Percentiles rank a stretch among this genome's conserved stretches.
phyloP scores from a whole-genome alignment of 1,140 invertebrate genomes.

The Drosophila asahinai region DNA sequence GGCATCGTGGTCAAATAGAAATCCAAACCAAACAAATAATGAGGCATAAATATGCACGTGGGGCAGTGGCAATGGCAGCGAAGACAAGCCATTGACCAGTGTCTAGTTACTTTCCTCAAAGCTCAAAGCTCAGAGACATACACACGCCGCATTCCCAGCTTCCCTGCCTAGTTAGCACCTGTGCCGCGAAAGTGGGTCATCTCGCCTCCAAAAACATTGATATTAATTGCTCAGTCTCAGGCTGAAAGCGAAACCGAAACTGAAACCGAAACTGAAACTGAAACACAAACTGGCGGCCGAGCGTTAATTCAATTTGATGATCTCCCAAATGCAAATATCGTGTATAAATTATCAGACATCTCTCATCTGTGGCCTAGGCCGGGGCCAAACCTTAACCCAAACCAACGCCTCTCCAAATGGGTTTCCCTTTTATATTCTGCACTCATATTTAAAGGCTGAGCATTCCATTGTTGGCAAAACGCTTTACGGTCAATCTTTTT shows the following conservation, averaged over 20 bases:
- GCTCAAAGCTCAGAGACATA: background rate
- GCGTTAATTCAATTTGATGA: constrained; percentile 76
- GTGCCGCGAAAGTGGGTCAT: constrained; percentile 70
- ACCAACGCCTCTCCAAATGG: constrained; percentile 54
- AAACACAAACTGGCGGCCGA: constrained; percentile 23
- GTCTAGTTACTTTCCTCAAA: constrained; percentile 63
- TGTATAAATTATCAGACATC: constrained; percentile 70
- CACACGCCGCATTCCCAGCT: background rate
- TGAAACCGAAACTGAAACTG: constrained; percentile 36
- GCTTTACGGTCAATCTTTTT: constrained; percentile 62
- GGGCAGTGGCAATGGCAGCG: constrained; percentile 40
- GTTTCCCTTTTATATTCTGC: constrained; percentile 50
- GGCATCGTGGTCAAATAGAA: constrained; percentile 68
- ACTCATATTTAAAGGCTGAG: constrained; percentile 57
- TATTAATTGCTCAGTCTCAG: constrained; percentile 33
- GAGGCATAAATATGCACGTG: constrained; percentile 79
- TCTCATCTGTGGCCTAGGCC: constrained; percentile 39
- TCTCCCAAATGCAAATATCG: constrained; percentile 74
- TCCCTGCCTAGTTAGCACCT: constrained; percentile 70
- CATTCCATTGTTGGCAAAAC: constrained; percentile 59
- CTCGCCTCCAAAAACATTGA: constrained; percentile 43
- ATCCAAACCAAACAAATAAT: constrained; percentile 80
- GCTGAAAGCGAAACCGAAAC: constrained; percentile 30
- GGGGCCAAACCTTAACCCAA: constrained; percentile 58
- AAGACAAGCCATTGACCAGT: constrained; percentile 41